Evolutionary conservation across 2,113 vertebrate species (phyloP), one percentile per base, ranked within the genome.

Genomic region (Callipepla squamata): DNA sequence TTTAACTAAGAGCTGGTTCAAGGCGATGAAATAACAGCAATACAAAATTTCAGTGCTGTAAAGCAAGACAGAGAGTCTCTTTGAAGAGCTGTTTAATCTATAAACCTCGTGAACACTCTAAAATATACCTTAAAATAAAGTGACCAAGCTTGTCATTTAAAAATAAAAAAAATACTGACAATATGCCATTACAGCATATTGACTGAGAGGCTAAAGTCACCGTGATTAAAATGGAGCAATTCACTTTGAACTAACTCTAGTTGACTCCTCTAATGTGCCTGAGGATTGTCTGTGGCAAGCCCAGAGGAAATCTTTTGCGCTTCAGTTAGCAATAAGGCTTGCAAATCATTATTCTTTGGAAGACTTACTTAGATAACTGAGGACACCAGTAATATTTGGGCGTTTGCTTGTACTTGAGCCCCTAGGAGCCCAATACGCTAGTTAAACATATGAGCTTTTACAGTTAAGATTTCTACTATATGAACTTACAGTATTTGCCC

Each of bases 171-270:
- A 84, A 73, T 61, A 87, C 89, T 65, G 69, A 89, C 50, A 67
- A 69, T 80, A 69, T 70, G 80, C 88, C 85, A 83, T 90, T 85
- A 88, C 36, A 89, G 89, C 61, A 53, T 74, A 97, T 91, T 92
- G 95, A 97, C 86, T 68, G 93, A 96, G 83, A 89, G 66, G 74
- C 83, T 92, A 90, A 92, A 97, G 94, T 96, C 95, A 86, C 75
- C 87, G 81, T 82, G 95, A 98, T 97, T 95, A 97, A 97, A 98
- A 98, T 70, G 58, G 85, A 97, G 93, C 89, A 95, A 97, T 97
- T 98, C 96, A 95, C 97, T 98, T 97, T 97, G 97, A 98, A 97
- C 94, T 97, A 97, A 97, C 97, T 97, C 95, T 96, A 95, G 95
- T 42, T 97, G 97, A 97, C 96, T 97, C 75, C 58, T 95, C 95